These are phyloP conservation scores for Xestia rhomboidea DNA, from an alignment of 2,888 invertebrate species.

Conservation along the genomic window DNA sequence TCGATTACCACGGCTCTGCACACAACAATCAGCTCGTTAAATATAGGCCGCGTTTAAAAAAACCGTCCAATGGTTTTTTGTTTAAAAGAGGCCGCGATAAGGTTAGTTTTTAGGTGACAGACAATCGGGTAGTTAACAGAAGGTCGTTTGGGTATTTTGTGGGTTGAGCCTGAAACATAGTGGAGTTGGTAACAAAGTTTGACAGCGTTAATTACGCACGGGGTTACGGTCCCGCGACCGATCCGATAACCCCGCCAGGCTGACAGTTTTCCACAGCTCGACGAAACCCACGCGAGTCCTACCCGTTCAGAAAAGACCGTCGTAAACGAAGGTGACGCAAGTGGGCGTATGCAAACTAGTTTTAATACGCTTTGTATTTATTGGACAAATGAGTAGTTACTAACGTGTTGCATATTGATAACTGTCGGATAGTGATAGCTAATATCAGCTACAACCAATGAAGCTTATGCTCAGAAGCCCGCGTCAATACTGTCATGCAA, in stretches of 20 bases:
- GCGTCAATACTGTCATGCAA: neutral
- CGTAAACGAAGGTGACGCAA: neutral
- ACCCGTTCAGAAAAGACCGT: conserved; percentile 8
- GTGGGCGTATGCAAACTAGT: neutral
- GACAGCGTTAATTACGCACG: conserved; percentile 59
- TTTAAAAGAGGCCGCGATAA: conserved; percentile 18
- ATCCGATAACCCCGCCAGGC: conserved; percentile 50
- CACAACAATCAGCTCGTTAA: conserved; percentile 34
- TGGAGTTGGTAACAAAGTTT: conserved; percentile 54
- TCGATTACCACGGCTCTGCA: conserved; percentile 35
- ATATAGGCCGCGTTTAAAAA: conserved; percentile 26
- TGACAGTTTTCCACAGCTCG: conserved; percentile 35
- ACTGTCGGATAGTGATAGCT: neutral
- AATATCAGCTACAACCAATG: neutral
- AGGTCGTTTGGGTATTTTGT: conserved; percentile 45
- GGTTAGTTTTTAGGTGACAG: conserved; percentile 33
- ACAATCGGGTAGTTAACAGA: conserved; percentile 41
- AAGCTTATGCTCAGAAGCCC: neutral
- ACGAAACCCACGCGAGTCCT: conserved; percentile 12
- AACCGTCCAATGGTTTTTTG: conserved; percentile 2
- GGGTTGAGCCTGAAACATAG: conserved; percentile 43
- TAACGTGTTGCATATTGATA: conserved; percentile 3
- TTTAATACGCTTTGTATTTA: conserved; percentile 19
- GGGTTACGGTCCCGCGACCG: conserved; percentile 33
- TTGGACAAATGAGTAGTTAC: neutral